Conservation (phyloP, 1,140 invertebrate species). For the Pogonus chalceus region DNA sequence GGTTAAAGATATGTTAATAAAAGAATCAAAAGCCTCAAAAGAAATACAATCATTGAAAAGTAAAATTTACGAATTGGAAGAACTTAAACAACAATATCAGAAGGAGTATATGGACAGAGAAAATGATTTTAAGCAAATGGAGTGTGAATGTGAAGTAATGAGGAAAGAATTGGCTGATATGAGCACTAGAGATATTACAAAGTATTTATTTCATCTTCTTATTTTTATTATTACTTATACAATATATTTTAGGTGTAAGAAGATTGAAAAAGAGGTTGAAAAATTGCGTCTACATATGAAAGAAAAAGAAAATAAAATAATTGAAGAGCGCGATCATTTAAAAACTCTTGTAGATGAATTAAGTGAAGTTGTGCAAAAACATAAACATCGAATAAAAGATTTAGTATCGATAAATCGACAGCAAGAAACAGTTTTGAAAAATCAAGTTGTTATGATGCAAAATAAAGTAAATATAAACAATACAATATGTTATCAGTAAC, state of each 20-base stretch:
- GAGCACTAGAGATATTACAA: neutral
- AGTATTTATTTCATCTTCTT: neutral
- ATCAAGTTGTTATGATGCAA: slow-evolving; percentile 15
- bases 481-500: neutral
- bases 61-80: neutral
- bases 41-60: neutral
- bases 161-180: neutral
- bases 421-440: slow-evolving; percentile 17
- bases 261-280: slow-evolving; percentile 19
- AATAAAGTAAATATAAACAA: slow-evolving; percentile 13
- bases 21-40: neutral
- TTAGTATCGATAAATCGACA: slow-evolving; percentile 21
- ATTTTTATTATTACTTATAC: neutral
- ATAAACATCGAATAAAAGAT: slow-evolving; percentile 19
- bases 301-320: slow-evolving; percentile 15
- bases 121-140: neutral
- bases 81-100: neutral
- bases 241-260: slow-evolving; percentile 15
- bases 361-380: slow-evolving; percentile 17
- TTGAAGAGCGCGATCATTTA: slow-evolving; percentile 18
- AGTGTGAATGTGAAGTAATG: neutral
- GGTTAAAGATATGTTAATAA: neutral
- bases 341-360: slow-evolving; percentile 19
- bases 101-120: neutral
- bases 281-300: slow-evolving; percentile 10